Conservation (phyloP, 2,113 vertebrate species). For the Amazona guildingii region DNA sequence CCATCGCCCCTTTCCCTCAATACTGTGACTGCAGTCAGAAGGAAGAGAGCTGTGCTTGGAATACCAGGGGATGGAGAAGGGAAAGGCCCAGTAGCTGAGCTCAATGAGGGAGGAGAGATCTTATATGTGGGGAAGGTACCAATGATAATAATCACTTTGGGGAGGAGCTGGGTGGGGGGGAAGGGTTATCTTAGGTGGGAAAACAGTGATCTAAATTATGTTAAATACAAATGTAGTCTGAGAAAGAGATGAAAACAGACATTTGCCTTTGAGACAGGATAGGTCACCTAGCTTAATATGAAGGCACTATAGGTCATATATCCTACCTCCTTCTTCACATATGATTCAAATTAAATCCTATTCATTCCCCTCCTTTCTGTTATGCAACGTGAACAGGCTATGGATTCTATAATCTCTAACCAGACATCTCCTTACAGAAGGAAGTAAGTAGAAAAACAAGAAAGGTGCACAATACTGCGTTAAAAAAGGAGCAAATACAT, state of each 20-base stretch:
- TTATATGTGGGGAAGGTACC: neutral
- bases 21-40: neutral
- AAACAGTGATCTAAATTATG: neutral
- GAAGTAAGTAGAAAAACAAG: neutral
- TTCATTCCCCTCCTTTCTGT: neutral
- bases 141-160: neutral
- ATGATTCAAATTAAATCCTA: neutral
- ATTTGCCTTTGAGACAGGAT: neutral
- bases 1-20: neutral
- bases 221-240: neutral
- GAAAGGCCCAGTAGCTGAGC: neutral
- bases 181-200: neutral
- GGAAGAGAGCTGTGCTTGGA: neutral
- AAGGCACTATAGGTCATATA: neutral
- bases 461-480: neutral
- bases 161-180: neutral
- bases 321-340: neutral
- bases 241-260: neutral
- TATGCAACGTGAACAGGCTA: neutral
- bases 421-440: neutral
- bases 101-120: neutral
- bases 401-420: neutral
- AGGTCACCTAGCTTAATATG: neutral
- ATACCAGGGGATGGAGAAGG: neutral
- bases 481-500: neutral